These are phyloP conservation scores for Euspilapteryx auroguttella DNA, from an alignment of 2,888 invertebrate genomes.

Conservation along the genomic window DNA sequence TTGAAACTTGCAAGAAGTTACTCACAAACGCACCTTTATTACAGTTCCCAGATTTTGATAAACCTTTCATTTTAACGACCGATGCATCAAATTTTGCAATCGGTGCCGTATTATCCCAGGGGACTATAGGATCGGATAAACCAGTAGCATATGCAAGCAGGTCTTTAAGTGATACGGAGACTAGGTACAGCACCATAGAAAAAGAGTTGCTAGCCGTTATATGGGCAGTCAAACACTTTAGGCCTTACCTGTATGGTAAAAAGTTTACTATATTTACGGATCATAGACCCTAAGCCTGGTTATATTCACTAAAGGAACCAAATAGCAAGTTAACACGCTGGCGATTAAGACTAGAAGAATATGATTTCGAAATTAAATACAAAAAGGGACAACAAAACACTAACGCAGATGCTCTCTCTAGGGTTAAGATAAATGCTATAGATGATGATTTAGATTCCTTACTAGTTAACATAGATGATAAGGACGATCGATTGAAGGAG, in stretches of 20 bases:
- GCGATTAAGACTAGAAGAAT: slow-evolving; percentile 7
- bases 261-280: slow-evolving; percentile 3
- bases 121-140: slow-evolving; percentile 8
- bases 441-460: slow-evolving; percentile 2
- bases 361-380: slow-evolving; percentile 8
- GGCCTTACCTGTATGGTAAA: slow-evolving; percentile 3
- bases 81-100: slow-evolving; percentile 2
- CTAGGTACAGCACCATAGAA: slow-evolving; percentile 2
- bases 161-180: slow-evolving; percentile 1
- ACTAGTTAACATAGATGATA: background rate
- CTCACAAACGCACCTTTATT: slow-evolving; percentile 17
- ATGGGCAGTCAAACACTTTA: slow-evolving; percentile 4
- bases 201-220: slow-evolving; percentile 3
- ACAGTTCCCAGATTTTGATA: slow-evolving; percentile 18
- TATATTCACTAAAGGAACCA: slow-evolving; percentile 4
- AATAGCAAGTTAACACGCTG: slow-evolving; percentile 4
- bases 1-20: slow-evolving; percentile 12
- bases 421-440: slow-evolving; percentile 1
- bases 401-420: slow-evolving; percentile 10
- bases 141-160: slow-evolving; percentile 5
- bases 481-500: too few relatives aligned
- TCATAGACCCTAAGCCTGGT: slow-evolving; percentile 7
- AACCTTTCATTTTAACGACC: slow-evolving; percentile 2
- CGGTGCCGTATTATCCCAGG: slow-evolving; percentile 2
- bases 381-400: slow-evolving; percentile 9